Percentiles rank a stretch among this genome's conserved stretches.
Evolutionary conservation across 2,113 vertebrate genomes (phyloP).

Genomic region (Daphoenositta chrysoptera): DNA sequence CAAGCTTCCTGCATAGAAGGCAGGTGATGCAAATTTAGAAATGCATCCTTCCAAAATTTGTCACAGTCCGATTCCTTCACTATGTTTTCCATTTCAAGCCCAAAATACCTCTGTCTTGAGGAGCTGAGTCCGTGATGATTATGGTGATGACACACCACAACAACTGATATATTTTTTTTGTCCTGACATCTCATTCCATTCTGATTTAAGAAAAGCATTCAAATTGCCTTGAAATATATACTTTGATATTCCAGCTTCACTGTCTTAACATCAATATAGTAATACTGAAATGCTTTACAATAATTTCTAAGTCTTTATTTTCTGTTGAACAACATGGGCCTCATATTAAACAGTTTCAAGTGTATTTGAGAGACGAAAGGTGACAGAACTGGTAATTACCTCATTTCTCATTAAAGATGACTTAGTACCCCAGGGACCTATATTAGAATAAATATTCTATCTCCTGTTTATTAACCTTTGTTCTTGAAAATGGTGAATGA

Average conservation of each 20-base stretch:
- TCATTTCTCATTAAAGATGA: constrained; percentile 60
- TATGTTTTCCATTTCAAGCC: background rate
- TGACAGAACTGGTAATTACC: constrained; percentile 57
- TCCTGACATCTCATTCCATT: background rate
- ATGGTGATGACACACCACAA: background rate
- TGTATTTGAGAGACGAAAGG: constrained; percentile 34
- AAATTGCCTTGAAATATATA: background rate
- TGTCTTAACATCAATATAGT: background rate
- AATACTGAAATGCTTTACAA: background rate
- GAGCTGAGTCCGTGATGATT: background rate
- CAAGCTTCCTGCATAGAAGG: background rate
- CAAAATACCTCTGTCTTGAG: background rate
- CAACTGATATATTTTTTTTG: background rate
- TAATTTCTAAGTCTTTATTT: background rate
- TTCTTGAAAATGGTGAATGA: constrained; percentile 42
- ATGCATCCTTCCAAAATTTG: background rate
- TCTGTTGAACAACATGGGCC: background rate
- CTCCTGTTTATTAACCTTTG: constrained; percentile 55
- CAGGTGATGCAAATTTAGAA: background rate
- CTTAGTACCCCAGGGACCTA: constrained; percentile 4
- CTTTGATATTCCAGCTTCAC: background rate
- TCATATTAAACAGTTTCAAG: constrained; percentile 38
- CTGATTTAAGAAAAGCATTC: background rate
- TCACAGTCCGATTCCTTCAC: background rate
- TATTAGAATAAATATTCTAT: constrained; percentile 47